Evolutionary conservation across 2,113 vertebrate genomes (phyloP), one percentile per base, ranked within the genome.

Genomic region (Myxocyprinus asiaticus): DNA sequence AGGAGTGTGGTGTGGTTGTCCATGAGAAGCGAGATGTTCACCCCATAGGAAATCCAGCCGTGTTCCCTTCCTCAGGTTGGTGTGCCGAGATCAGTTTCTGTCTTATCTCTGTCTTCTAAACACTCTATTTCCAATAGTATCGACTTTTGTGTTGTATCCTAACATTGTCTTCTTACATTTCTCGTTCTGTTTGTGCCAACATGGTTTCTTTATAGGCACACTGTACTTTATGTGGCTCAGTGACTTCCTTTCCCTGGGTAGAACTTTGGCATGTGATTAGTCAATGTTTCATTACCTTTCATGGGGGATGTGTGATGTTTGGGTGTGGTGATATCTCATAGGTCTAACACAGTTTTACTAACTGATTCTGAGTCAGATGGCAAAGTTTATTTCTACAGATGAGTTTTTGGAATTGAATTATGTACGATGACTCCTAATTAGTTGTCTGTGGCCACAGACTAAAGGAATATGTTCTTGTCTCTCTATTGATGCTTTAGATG

Each of bases 11-110:
- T 83, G 12, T 69, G 79, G 79, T 85, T 84, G 87, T 83, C 83
- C 67, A 47, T 85, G 76, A 86, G 83, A 88, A 82, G 70, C 66
- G 82, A 86, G 77, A 75, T 87, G 64, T 85, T 71, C 84, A 67
- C 82, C 77, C 79, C 82, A 82, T 84, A 82, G 15, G 86, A 86
- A 89, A 73, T 70, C 78, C 81, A 78, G 72, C 84, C 77, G 83
- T 80, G 50, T 81, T 15, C 75, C 22, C 44, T 66, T 83, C 81
- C 53, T 55, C 84, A 90, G 87, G 88, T 90, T 91, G 84, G 89
- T 91, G 80, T 69, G 22, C 53, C 80, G 81, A 22, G 51, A 68
- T 70, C 53, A 51, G 42, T 81, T 79, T 68, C 33, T n/a, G 48
- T 70, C 22, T 68, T 58, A 7, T 56, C 53, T 66, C 12, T 45